These are phyloP conservation scores for Tragelaphus imberbis DNA, from an alignment of 2,113 vertebrate genomes.

Conservation along the genomic window DNA sequence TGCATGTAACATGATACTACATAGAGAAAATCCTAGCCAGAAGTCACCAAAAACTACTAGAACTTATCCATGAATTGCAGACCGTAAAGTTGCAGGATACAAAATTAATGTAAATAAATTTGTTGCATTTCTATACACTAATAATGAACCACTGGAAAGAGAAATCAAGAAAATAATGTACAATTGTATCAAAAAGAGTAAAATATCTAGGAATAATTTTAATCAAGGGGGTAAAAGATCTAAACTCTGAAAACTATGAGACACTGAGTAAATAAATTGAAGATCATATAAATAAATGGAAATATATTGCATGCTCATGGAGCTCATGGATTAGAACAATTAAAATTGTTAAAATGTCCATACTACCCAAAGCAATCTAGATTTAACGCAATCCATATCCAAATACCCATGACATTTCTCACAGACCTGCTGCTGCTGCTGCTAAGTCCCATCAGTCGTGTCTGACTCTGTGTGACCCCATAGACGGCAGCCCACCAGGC, in stretches of 20 bases:
- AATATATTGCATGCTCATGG: not conserved
- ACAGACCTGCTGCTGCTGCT: not conserved
- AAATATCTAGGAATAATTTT: not conserved
- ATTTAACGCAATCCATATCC: not conserved
- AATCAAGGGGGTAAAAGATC: not conserved
- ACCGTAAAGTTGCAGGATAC: not conserved
- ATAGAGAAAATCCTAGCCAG: not conserved
- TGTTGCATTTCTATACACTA: not conserved
- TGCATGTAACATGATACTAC: not conserved
- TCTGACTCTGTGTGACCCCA: no score
- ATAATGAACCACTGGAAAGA: not conserved
- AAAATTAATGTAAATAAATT: not conserved
- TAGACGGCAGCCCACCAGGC: no score
- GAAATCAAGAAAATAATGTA: not conserved
- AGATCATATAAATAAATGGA: not conserved
- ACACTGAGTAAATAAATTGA: not conserved
- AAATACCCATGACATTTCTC: not conserved
- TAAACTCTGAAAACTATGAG: not conserved
- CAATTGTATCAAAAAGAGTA: not conserved
- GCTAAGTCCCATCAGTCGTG: no score
- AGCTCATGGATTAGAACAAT: not conserved
- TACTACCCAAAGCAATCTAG: not conserved
- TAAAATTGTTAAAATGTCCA: not conserved
- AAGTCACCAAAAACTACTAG: not conserved
- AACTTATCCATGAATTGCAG: not conserved